Base-by-base conservation (phyloP, 2,797 vertebrate species). In the Halcyon chelicuti region DNA sequence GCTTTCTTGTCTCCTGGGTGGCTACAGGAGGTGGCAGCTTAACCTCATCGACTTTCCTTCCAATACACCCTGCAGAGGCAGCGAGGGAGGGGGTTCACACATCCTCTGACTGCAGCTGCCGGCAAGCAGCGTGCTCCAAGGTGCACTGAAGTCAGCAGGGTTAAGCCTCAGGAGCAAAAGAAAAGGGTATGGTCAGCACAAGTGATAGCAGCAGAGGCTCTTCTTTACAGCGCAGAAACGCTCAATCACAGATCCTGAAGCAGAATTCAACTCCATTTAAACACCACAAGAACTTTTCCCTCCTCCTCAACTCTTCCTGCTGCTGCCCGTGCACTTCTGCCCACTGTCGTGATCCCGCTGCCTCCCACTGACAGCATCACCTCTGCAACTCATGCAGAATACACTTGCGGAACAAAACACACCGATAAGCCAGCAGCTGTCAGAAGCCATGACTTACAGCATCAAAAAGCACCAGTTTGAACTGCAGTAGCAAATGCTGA, bases 401-500 rank as follows among this genome's bases (percentile, higher is more conserved):
- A 52, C 13, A 10, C 33, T 68, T 23, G 6, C 40, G 77, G 76
- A 81, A 78, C 60, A 88, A 93, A 90, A 91, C 55, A 17, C 31
- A 76, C 29, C 71, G 88, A 39, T 19, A 82, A 76, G 44, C 19
- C 70, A 94, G 40, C 23, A 86, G 55, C 74, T 92, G 52, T 67
- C 79, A 88, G 86, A 73, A 82, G 79, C 79, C 87, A 67, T 76
- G 90, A 93, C 49, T 86, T 95, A 90, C 0, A 71, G 70, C 67
- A 76, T 88, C 88, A 86, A 90, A 65, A 3, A 65, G 35, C 73
- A 74, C 61, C 39, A 22, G 57, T 82, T 63, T 63, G 77, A 87
- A 67, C 6, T 1, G 5, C 67, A 74, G 25, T 39, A 82, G 37
- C 40, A 90, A 93, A 79, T 55, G 29, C 33, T 73, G 39, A 78